These are phyloP conservation scores for Atractosteus spatula DNA, from an alignment of 2,113 vertebrate genomes.

Conservation along the genomic window DNA sequence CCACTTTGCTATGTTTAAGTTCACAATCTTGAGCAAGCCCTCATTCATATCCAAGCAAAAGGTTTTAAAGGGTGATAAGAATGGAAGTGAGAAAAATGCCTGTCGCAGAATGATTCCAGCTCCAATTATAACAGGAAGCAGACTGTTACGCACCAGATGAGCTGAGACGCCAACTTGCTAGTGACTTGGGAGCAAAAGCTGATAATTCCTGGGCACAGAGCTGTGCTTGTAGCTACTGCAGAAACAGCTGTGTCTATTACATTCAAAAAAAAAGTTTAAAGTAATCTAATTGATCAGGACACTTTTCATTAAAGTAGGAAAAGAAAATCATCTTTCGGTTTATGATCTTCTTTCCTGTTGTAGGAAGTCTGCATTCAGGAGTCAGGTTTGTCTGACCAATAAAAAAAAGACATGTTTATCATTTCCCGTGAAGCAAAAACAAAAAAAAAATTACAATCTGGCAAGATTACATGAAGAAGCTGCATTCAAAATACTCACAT, in stretches of 20 bases:
- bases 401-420: no score
- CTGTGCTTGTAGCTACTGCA: constrained; percentile 43
- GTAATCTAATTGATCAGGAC: background rate
- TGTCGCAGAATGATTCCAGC: constrained; percentile 53
- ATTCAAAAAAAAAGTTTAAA: constrained; percentile 16
- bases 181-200: constrained; percentile 47
- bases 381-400: no score
- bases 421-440: no score
- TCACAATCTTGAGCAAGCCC: constrained; percentile 10
- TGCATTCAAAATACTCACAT: no score
- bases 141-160: constrained; percentile 58
- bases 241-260: constrained; percentile 37
- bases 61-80: constrained; percentile 40
- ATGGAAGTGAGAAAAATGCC: constrained; percentile 40
- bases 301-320: background rate
- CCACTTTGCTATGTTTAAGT: constrained; percentile 13
- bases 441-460: no score
- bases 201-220: constrained; percentile 51
- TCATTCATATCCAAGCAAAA: constrained; percentile 12
- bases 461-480: no score
- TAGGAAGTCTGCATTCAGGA: no score
- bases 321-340: background rate
- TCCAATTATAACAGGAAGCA: constrained; percentile 65
- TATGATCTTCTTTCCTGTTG: no score
- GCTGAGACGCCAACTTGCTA: constrained; percentile 40